Base-by-base conservation (phyloP, 2,888 invertebrate genomes). In the Drosophila macrospina region DNA sequence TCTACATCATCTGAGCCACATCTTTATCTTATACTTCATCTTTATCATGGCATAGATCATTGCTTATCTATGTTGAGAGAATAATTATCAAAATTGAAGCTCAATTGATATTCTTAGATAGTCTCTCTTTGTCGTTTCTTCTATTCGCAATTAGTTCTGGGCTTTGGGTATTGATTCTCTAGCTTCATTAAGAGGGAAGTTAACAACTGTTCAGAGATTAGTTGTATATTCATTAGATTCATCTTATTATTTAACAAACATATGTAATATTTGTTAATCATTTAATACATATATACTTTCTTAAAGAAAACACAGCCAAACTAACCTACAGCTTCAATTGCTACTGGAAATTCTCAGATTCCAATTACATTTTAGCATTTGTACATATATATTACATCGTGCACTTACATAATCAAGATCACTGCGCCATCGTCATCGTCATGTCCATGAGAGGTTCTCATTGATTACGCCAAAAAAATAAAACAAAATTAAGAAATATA, bases 401-500 rank as follows among this genome's bases (percentile, higher is more conserved):
- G 45, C 50, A 62, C 41, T 55, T 37, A 45, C 39, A 59, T 52
- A 20, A 36, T 50, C 39, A 32, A 44, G 63, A 50, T 74, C 69
- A 74, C 60, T 54, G 60, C 48, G 60, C 61, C 73, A 73, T 59
- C 59, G 61, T 45, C 72, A 74, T 65, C 54, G 72, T 63, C 73
- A 73, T 63, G 42, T 54, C 67, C 71, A 73, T 55, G 67, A 54
- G 45, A 51, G 41, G 56, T 45, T 59, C 55, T 52, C 70, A 70
- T 74, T 62, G 74, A 65, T 60, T 73, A 60, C 48, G 47, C 48
- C 62, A 51, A 66, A 47, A 65, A 57, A 8, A 26, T 48, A 51
- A 62, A 24, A 15, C 1, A 28, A 2, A 28, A 28, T 6, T 16
- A 47, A 34, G 11, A 26, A 51, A 50, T 55, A 37, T 5, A 36